Evolutionary conservation across 2,888 invertebrate species (phyloP), one percentile per base, ranked within the genome.

Genomic region (Unio pictorum): DNA sequence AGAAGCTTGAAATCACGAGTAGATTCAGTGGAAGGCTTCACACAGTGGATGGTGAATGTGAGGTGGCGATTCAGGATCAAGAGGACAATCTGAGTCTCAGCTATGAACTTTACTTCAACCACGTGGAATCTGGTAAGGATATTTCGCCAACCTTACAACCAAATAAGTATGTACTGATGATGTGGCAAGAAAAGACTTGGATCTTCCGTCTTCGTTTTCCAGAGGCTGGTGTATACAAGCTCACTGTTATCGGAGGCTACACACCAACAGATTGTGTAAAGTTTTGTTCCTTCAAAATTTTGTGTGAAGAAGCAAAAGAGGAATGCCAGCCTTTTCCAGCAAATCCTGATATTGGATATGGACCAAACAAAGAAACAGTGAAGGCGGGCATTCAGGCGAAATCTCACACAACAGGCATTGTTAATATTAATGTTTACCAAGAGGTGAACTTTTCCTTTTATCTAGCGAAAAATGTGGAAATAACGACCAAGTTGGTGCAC

Each of bases 291-390:
- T 79, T 80, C 57, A 79, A 80, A 56, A 73, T 80, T 54, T 26
- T 71, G n/a, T 76, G 74, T 63, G 60, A 74, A 23, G 72, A 73
- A 23, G 78, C 72, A 0, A 64, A 71, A 63, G 73, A 72, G 18
- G 74, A 79, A 23, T 75, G 75, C 61, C 68, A 75, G 30, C 77
- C 78, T 17, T 64, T 72, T 28, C 80, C 80, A 8, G 62, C 73
- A 3, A 76, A 78, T 63, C 76, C 80, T 0, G 80, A 75, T 4
- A 62, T 76, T 26, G 81, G 81, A 0, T 81, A 73, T 56, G 81
- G 81, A 7, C 81, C 81, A 15, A 75, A 64, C 28, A 34, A 61
- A 26, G 74, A 69, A 56, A 76, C 78, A 0, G 76, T 68, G 34
- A 23, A 67, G 18, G 71, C 73, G 5, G 81, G 81, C 5, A 15